Evolutionary conservation across 2,888 invertebrate genomes (phyloP), one percentile per base, ranked within the genome.

Genomic region (Adela reaumurella): DNA sequence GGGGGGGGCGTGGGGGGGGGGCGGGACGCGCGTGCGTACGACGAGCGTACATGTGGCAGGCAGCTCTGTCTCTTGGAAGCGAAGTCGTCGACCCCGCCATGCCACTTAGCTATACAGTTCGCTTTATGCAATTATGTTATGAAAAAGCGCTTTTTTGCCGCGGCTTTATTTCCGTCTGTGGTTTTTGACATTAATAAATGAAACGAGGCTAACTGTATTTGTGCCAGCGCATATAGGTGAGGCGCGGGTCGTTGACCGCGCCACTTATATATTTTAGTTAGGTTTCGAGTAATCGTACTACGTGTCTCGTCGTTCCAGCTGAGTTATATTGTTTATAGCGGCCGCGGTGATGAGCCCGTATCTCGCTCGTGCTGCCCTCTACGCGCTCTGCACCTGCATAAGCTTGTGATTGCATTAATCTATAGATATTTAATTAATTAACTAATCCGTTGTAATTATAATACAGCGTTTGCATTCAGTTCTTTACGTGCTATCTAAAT

Each of bases 1-100:
- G n/a, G n/a, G n/a, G n/a, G n/a, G n/a, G n/a, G n/a, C n/a, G n/a
- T n/a, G n/a, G n/a, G 35, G 35, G 14, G 35, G 11, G 35, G 35
- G 14, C 8, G 35, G n/a, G 11, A 14, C 6, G 3, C 3, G 35
- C n/a, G 35, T 35, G 35, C 35, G 35, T 35, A 14, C 35, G 14
- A 43, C 47, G 41, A 49, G 45, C 46, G 55, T 60, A 55, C 53
- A 52, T 52, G 65, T 67, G 67, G n/a, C n/a, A n/a, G n/a, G n/a
- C n/a, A n/a, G n/a, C n/a, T n/a, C n/a, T n/a, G n/a, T n/a, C n/a
- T n/a, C n/a, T 67, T 67, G 70, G 68, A 56, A 48, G 53, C 45
- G 48, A 55, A 35, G 35, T 35, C 35, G 35, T 8, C 35, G 35
- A 35, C 35, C 35, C 35, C 35, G 35, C 35, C n/a, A 35, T 3